Base-by-base conservation (phyloP, 2,888 invertebrate species). In the Heliconius cydno region DNA sequence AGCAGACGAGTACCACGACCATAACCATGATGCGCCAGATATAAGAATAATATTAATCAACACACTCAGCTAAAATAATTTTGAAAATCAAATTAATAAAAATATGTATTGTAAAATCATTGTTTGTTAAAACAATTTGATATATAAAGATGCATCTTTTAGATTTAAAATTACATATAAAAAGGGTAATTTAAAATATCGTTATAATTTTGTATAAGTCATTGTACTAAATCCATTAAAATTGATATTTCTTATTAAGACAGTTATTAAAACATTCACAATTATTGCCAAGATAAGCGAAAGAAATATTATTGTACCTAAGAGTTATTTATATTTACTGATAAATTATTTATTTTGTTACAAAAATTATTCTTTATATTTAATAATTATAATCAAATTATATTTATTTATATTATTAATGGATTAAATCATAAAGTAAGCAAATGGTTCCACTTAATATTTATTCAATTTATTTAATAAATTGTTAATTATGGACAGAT, bases 111-210 rank as follows among this genome's bases (percentile, higher is more conserved):
- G 30, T 7, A 30, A 60, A 30, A 34, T 30, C 22, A 34, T 34
- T 3, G 2, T 66, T 67, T 12, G 65, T 15, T 15, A 15, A 15
- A 65, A 28, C 13, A 28, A 34, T 19, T 66, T 38, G 22, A 25
- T 67, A 28, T 72, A n/a, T 80, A 72, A 76, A 52, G 73, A 46
- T 76, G 72, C 68, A 68, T 66, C 79, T 80, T 57, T 66, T 65
- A 52, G 22, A 79, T 52, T 70, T 28, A 63, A 70, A 68, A 74
- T 52, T 80, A 79, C 79, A 19, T 78, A 72, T 79, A 87, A 85
- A 87, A 91, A 91, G 90, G 90, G 91, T 91, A 91, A 86, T 87
- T 89, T 86, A 86, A 85, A 85, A 82, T 85, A 85, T 86, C 80
- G 82, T 84, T 87, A 70, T 74, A 34, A 75, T 70, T 75, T 70